phyloP scores from a whole-genome alignment of 2,113 vertebrate genomes.

The Atrichornis clamosus region DNA sequence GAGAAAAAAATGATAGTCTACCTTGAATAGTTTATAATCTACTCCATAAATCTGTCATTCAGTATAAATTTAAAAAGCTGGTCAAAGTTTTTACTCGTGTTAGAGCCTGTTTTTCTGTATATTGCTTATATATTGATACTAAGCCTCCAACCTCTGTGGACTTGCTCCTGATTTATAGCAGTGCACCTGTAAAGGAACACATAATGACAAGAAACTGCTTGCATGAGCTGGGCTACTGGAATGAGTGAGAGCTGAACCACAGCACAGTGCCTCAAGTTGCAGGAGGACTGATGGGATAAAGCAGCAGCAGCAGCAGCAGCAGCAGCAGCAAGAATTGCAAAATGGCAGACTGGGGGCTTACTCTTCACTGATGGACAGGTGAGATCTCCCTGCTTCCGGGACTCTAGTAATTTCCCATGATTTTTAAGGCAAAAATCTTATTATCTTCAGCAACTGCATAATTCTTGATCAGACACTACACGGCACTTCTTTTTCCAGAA shows the following conservation, averaged over 20 bases:
- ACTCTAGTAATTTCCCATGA: background rate
- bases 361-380: background rate
- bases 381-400: background rate
- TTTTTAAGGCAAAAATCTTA: background rate
- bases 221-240: fast-evolving
- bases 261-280: fast-evolving
- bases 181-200: background rate
- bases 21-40: background rate
- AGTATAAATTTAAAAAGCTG: background rate
- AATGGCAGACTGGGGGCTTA: background rate
- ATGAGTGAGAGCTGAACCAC: background rate
- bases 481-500: conserved; percentile 1
- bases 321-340: background rate
- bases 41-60: conserved; percentile 16
- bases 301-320: background rate
- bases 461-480: background rate
- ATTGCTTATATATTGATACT: background rate
- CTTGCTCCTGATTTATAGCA: background rate
- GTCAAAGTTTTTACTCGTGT: background rate
- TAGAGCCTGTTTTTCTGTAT: background rate
- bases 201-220: background rate
- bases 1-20: background rate
- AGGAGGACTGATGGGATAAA: background rate
- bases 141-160: background rate
- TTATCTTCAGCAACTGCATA: background rate